These are phyloP conservation scores for Tokudaia tokunoshimensis DNA, from an alignment of 2,797 vertebrate species.

Conservation along the genomic window DNA sequence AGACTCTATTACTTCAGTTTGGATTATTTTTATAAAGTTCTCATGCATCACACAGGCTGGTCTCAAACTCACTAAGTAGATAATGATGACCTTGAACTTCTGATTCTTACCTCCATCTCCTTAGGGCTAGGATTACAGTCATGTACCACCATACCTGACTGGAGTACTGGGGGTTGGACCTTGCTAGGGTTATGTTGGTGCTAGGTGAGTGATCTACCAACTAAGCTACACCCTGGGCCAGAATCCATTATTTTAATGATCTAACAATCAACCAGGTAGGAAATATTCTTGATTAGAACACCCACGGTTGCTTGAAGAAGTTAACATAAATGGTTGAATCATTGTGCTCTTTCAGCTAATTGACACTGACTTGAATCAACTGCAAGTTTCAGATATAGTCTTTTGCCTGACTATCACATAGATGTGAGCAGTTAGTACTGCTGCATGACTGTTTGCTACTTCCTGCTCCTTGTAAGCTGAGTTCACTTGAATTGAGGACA, in stretches of 20 bases:
- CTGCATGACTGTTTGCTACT: constrained; percentile 38
- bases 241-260: constrained; percentile 41
- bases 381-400: constrained; percentile 50
- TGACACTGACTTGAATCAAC: constrained; percentile 58
- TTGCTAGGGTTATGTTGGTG: not conserved
- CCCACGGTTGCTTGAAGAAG: constrained; percentile 13
- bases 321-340: constrained; percentile 38
- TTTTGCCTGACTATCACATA: constrained; percentile 52
- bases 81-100: not conserved
- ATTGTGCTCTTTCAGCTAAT: constrained; percentile 49
- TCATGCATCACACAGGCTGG: not conserved
- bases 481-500: constrained; percentile 66
- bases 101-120: not conserved
- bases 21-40: not conserved
- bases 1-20: constrained; percentile 20
- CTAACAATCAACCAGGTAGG: not conserved
- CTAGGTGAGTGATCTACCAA: not conserved
- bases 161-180: not conserved
- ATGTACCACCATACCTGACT: not conserved
- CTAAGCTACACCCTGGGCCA: not conserved
- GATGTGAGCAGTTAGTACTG: constrained; percentile 36
- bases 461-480: constrained; percentile 56
- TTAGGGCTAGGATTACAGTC: not conserved
- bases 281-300: constrained; percentile 58
- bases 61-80: not conserved